Conservation (phyloP, 2,888 invertebrate species). For the Gastrophysa polygoni region DNA sequence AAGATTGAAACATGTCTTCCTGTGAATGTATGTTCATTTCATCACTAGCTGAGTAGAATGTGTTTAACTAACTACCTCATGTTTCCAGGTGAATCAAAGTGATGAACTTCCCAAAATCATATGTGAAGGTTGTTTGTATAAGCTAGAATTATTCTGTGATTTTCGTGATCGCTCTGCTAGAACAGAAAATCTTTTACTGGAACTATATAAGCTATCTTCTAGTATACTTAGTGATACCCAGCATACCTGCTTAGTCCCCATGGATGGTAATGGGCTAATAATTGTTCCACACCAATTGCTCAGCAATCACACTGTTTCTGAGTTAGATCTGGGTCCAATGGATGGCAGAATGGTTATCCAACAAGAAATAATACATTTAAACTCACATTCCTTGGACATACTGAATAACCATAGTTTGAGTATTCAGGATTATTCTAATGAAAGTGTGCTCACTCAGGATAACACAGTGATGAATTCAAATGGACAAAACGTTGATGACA, state of each 20-base stretch:
- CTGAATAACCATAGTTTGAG: slow-evolving; percentile 52
- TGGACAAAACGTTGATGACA: slow-evolving; percentile 24
- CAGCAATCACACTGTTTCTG: slow-evolving; percentile 46
- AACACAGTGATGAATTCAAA: slow-evolving; percentile 44
- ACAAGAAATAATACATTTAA: slow-evolving; percentile 52
- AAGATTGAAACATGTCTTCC: slow-evolving; percentile 65
- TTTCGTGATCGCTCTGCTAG: slow-evolving; percentile 63
- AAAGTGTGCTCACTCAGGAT: slow-evolving; percentile 48
- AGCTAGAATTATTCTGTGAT: slow-evolving; percentile 63
- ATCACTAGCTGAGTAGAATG: not conserved
- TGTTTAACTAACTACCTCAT: slow-evolving; percentile 12
- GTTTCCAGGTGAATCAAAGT: slow-evolving; percentile 59
- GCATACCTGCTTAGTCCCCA: slow-evolving; percentile 33
- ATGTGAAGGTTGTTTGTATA: slow-evolving; percentile 64
- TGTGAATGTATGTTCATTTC: slow-evolving; percentile 55
- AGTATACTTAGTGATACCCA: slow-evolving; percentile 21
- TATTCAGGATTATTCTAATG: slow-evolving; percentile 51
- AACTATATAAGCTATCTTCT: slow-evolving; percentile 49
- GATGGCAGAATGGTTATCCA: slow-evolving; percentile 49
- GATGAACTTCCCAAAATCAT: slow-evolving; percentile 66
- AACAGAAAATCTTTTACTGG: slow-evolving; percentile 61
- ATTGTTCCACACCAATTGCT: slow-evolving; percentile 51
- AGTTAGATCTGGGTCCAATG: slow-evolving; percentile 50
- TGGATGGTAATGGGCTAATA: slow-evolving; percentile 45
- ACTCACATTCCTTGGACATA: slow-evolving; percentile 50